Conservation (phyloP, 2,113 vertebrate species). For the Macrotis lagotis region DNA sequence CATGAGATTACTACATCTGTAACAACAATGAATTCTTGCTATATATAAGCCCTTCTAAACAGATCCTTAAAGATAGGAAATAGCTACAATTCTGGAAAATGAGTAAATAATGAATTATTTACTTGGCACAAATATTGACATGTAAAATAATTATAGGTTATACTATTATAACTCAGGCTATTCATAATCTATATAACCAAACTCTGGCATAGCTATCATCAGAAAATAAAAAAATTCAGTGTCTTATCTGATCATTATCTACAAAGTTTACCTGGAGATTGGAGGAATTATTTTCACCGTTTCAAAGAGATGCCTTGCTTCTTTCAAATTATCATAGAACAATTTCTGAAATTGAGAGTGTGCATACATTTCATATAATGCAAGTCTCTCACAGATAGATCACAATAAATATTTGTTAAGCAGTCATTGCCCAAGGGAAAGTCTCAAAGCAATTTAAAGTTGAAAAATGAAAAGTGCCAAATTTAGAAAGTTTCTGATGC, state of each 20-base stretch:
- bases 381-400: background rate
- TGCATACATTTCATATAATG: conserved; percentile 5
- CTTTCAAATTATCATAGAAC: conserved; percentile 3
- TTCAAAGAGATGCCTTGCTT: conserved; percentile 15
- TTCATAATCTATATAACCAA: background rate
- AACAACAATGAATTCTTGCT: background rate
- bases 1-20: background rate
- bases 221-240: background rate
- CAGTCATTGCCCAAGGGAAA: conserved; percentile 34
- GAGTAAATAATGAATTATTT: background rate
- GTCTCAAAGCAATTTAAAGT: conserved; percentile 63
- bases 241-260: background rate
- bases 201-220: background rate
- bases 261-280: background rate
- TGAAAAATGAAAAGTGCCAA: conserved; percentile 11
- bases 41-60: background rate
- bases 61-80: background rate
- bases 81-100: background rate
- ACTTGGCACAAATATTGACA: background rate
- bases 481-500: conserved; percentile 42
- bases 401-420: background rate
- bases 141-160: background rate
- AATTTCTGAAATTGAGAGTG: conserved; percentile 18
- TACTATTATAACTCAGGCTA: background rate
- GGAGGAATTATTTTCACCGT: background rate